These are phyloP conservation scores for Octomys mimax DNA, from an alignment of 2,797 vertebrate genomes.

Conservation along the genomic window DNA sequence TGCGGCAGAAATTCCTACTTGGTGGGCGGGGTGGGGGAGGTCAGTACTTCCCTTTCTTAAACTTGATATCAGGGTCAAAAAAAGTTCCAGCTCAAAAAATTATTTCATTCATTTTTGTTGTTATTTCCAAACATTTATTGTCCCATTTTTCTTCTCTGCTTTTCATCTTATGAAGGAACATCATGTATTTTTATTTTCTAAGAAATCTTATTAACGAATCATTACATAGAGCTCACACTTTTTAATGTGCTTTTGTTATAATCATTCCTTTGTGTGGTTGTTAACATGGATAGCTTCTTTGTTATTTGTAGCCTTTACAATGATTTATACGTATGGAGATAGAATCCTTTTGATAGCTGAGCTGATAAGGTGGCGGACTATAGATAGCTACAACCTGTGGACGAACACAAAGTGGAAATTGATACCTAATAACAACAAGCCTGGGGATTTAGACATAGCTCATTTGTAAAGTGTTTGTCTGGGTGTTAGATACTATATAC, in stretches of 20 bases:
- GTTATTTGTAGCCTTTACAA: not conserved
- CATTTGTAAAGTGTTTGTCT: not conserved
- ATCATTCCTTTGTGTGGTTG: not conserved
- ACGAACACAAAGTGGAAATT: not conserved
- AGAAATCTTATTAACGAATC: constrained; percentile 15
- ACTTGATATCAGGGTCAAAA: constrained; percentile 20
- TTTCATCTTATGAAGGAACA: not conserved
- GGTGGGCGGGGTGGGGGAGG: too few relatives aligned
- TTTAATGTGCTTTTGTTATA: not conserved
- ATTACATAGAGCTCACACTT: not conserved
- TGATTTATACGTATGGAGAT: not conserved
- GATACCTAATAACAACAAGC: not conserved
- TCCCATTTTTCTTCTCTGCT: not conserved
- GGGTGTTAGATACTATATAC: not conserved
- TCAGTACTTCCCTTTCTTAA: not conserved
- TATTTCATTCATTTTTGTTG: not conserved
- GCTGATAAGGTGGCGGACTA: constrained; percentile 99
- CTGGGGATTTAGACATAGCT: not conserved
- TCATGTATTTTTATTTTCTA: not conserved
- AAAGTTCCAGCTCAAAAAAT: not conserved
- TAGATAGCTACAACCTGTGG: constrained; percentile 88
- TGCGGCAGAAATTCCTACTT: too few relatives aligned
- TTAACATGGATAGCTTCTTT: not conserved
- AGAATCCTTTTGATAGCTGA: constrained; percentile 92
- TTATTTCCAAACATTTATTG: constrained; percentile 2